A percentile compares a stretch with the other conserved stretches of the same genome.
These are phyloP conservation scores for Microctenopoma lineatum DNA, from an alignment of 2,797 vertebrate species.

Conservation along the genomic window DNA sequence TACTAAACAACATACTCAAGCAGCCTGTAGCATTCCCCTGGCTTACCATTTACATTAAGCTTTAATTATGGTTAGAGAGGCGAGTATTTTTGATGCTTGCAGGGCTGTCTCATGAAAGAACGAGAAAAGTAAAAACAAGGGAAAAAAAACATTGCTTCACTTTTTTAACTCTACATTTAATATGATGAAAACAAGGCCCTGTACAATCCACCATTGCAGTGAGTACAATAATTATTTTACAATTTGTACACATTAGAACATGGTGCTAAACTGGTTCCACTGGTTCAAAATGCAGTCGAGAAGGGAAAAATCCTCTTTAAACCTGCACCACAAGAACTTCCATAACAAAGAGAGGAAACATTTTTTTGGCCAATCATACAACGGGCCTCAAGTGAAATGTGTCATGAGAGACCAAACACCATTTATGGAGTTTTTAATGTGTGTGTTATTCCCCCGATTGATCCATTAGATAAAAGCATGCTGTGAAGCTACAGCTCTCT, in stretches of 20 bases:
- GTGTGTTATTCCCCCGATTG: constrained; percentile 70
- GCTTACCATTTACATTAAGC: constrained; percentile 33
- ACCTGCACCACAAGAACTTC: constrained; percentile 87
- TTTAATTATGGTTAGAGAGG: constrained; percentile 51
- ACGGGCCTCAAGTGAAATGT: constrained; percentile 74
- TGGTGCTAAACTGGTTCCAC: constrained; percentile 78
- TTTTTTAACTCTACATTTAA: constrained; percentile 93
- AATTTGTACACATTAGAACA: constrained; percentile 98
- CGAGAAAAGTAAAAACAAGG: constrained; percentile 10
- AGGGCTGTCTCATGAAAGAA: constrained; percentile 63
- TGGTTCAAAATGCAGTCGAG: constrained; percentile 80
- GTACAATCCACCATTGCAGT: constrained; percentile 97
- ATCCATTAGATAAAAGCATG: constrained; percentile 86
- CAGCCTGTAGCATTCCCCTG: constrained; percentile 14
- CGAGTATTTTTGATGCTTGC: constrained; percentile 32
- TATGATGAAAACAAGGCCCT: constrained; percentile 99
- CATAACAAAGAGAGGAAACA: constrained; percentile 81
- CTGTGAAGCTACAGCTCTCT: constrained; percentile 81
- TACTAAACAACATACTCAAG: constrained; percentile 23
- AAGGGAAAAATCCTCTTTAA: constrained; percentile 76
- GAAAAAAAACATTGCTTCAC: constrained; percentile 65
- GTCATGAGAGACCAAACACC: constrained; percentile 66
- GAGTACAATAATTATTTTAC: constrained; percentile 99
- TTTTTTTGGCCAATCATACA: constrained; percentile 76
- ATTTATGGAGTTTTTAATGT: constrained; percentile 75